Percentiles rank a stretch among this genome's conserved stretches.
phyloP scores from a whole-genome alignment of 2,888 invertebrate genomes.

The Brenthis hecate region DNA sequence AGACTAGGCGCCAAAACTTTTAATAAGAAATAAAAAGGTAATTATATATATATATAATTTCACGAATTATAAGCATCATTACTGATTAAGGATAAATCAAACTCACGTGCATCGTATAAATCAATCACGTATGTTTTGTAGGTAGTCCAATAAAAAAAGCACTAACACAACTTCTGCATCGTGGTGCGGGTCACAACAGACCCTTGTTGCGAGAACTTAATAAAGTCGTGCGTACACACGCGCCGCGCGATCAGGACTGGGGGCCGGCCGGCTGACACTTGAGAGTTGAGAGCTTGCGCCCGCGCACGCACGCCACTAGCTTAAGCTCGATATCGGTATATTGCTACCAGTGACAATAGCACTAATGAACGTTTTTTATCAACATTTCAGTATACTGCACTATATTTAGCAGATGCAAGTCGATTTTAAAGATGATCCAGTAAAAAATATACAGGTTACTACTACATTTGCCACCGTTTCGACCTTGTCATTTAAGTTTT shows the following conservation, averaged over 20 bases:
- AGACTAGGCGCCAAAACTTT: no score
- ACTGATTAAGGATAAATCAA: constrained; percentile 6
- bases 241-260: constrained; percentile 58
- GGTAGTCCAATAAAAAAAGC: constrained; percentile 48
- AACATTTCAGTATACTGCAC: constrained; percentile 17
- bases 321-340: constrained; percentile 22
- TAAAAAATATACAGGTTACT: constrained; percentile 25
- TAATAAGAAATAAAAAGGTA: no score
- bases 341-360: constrained; percentile 29
- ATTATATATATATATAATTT: no score
- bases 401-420: constrained; percentile 33
- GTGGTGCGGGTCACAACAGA: constrained; percentile 54
- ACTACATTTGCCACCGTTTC: constrained; percentile 19
- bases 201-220: constrained; percentile 53
- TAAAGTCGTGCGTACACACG: constrained; percentile 51
- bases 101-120: constrained; percentile 77
- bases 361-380: constrained; percentile 25
- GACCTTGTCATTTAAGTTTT: constrained; percentile 31
- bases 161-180: constrained; percentile 65
- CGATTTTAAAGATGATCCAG: constrained; percentile 11
- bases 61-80: no score
- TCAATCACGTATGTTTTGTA: constrained; percentile 41
- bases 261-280: constrained; percentile 9
- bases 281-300: constrained; percentile 39
- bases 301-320: constrained; percentile 39